Evolutionary conservation across 2,113 vertebrate species (phyloP).

Genomic region (Monarcha castaneiventris): DNA sequence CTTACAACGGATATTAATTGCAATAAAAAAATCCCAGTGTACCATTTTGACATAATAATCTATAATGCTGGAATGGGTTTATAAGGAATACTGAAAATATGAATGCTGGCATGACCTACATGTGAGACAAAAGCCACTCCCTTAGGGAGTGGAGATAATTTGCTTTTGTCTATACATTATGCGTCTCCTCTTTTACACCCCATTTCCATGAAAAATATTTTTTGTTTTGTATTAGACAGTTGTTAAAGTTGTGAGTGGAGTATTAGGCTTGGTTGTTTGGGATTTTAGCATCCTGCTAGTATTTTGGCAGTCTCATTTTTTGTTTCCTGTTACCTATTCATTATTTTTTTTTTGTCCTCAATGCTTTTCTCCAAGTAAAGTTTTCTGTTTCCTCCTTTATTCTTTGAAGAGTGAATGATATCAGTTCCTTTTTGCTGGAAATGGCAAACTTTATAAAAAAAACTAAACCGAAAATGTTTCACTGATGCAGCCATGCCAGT

Average conservation of each 20-base stretch:
- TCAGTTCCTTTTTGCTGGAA: not conserved
- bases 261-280: not conserved
- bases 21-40: constrained; percentile 36
- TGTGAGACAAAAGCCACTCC: constrained; percentile 53
- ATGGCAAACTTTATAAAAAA: not conserved
- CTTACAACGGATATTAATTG: constrained; percentile 60
- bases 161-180: constrained; percentile 55
- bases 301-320: not conserved
- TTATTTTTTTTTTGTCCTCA: not conserved
- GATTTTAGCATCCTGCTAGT: not conserved
- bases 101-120: constrained; percentile 54
- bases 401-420: not conserved
- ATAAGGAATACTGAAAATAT: constrained; percentile 50
- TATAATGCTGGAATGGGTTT: constrained; percentile 42
- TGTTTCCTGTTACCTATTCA: not conserved
- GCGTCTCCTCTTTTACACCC: not conserved
- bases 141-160: constrained; percentile 59
- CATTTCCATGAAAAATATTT: constrained; percentile 42
- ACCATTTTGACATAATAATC: constrained; percentile 59
- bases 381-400: not conserved
- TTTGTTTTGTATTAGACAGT: not conserved
- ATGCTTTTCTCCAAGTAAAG: not conserved
- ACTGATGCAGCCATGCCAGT: not conserved
- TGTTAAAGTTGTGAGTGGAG: constrained; percentile 26
- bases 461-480: not conserved